These are phyloP conservation scores for Machaerirhynchus nigripectus DNA, from an alignment of 2,113 vertebrate genomes.

Conservation along the genomic window DNA sequence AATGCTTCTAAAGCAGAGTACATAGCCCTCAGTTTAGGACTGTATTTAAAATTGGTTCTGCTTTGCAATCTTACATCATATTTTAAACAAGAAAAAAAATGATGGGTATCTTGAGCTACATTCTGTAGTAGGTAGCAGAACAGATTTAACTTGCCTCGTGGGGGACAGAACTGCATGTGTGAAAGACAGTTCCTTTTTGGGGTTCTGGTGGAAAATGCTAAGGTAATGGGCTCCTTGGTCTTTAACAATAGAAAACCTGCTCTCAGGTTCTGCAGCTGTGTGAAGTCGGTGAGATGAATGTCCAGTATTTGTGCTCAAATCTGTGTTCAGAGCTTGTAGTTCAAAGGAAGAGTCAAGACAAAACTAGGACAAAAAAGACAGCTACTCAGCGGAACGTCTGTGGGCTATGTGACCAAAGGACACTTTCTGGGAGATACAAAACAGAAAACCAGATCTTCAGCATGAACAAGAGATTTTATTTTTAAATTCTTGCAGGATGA, in stretches of 20 bases:
- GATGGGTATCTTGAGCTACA: neutral
- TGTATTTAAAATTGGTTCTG: neutral
- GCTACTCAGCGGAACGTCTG: neutral
- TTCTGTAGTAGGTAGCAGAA: neutral
- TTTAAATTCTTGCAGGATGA: neutral
- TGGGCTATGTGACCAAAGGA: neutral
- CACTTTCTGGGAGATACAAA: neutral
- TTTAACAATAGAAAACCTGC: neutral
- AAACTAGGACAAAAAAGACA: neutral
- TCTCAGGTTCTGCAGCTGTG: neutral
- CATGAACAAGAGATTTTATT: neutral
- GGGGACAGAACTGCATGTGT: neutral
- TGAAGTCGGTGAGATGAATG: neutral
- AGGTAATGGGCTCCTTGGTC: neutral
- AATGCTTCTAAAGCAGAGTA: neutral
- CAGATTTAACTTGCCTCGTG: neutral
- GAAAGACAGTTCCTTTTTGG: neutral
- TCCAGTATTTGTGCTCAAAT: neutral
- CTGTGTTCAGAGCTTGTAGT: neutral
- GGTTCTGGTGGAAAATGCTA: neutral
- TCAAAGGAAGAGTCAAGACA: neutral
- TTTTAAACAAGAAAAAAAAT: neutral
- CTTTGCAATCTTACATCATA: neutral
- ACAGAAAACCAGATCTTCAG: neutral
- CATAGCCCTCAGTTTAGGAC: neutral